Base-by-base conservation (phyloP, 2,797 vertebrate species). In the Psittacula derbiana region DNA sequence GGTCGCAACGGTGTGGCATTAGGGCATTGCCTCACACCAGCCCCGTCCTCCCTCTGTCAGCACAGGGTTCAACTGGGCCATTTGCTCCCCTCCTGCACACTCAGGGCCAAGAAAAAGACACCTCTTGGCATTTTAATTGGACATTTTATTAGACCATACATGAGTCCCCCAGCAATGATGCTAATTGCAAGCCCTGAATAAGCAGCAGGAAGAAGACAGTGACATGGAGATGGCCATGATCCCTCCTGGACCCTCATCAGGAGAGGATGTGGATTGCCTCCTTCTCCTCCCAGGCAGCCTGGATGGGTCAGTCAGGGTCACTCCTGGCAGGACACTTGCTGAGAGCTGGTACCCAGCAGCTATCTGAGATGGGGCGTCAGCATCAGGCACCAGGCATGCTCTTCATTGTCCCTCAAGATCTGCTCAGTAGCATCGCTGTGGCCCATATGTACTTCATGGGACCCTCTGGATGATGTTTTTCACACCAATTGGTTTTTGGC, bases 361-460 rank as follows among this genome's bases (percentile, higher is more conserved):
- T 3, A 0, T 16, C 52, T 40, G 46, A 78, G 53, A 38, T 11
- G n/a, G 12, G 21, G 57, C 67, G 49, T 30, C 57, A 40, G 44
- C 36, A 8, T 4, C 3, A 1, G 70, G 18, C 33, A 31, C 38
- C n/a, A 46, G 10, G 16, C 30, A 6, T 2, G 10, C n/a, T 17
- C 16, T 46, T 55, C 8, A 0, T 64, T 64, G 67, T 60, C 15
- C 18, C 30, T 41, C 0, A 0, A 19, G 41, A 5, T 23, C 38
- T 30, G 31, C 78, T 72, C 79, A 57, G 49, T n/a, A 69, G 19
- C 49, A 31, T 38, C n/a, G 5, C 27, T 6, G 2, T 9, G 10
- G 43, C 11, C 38, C 7, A 0, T 2, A 10, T 1, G 2, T 17
- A 3, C 55, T 80, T 25, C 36, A 7, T 18, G n/a, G 73, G 60